Conservation (phyloP, 2,113 vertebrate genomes). For the Ceuthmochares aereus region DNA sequence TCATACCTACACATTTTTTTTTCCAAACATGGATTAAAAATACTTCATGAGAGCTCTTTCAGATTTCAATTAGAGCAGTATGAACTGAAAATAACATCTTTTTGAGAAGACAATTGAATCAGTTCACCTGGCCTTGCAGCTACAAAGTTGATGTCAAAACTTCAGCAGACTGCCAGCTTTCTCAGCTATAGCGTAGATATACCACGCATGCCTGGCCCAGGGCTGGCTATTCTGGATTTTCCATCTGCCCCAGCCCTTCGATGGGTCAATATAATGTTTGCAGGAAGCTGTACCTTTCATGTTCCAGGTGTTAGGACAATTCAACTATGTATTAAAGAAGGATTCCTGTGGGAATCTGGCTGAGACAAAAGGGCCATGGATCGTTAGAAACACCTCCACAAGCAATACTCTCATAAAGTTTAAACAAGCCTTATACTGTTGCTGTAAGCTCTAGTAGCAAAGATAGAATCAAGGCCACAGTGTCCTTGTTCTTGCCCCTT, state of each 20-base stretch:
- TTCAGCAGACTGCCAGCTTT: background rate
- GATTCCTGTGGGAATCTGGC: too few species aligned
- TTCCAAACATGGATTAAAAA: background rate
- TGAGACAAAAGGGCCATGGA: too few species aligned
- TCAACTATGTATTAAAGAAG: background rate
- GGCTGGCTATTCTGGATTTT: background rate
- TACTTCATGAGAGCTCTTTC: background rate
- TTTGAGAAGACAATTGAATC: background rate
- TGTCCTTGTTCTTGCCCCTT: too few species aligned
- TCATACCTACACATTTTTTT: background rate
- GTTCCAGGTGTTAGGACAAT: background rate
- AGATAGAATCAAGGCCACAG: too few species aligned
- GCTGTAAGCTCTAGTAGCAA: too few species aligned
- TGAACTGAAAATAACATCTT: background rate
- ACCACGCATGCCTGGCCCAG: background rate
- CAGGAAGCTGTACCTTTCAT: background rate
- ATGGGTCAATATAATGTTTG: background rate
- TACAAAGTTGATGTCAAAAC: background rate
- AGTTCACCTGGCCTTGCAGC: background rate
- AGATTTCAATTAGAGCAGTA: background rate
- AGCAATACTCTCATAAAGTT: too few species aligned
- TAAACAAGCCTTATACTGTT: too few species aligned
- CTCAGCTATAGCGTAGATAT: background rate
- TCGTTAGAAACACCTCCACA: too few species aligned
- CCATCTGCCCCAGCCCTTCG: background rate